Percentiles rank a stretch among this genome's conserved stretches.
Conservation (phyloP, 2,113 vertebrate genomes). For the Zeus faber region DNA sequence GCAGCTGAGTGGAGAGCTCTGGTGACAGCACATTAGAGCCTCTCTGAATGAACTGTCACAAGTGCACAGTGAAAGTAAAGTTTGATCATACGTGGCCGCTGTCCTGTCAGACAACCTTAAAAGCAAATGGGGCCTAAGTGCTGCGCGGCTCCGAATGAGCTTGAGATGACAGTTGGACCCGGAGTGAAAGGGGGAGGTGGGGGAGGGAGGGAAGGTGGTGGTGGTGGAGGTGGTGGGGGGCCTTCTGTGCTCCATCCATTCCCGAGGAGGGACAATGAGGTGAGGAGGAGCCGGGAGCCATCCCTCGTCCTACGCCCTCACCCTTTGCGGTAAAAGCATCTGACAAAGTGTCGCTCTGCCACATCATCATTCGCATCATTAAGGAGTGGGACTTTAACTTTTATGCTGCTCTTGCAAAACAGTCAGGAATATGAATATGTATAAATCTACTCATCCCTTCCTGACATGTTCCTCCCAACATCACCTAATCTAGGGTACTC, state of each 20-base stretch:
- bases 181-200: constrained; percentile 21
- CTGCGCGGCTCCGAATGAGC: constrained; percentile 64
- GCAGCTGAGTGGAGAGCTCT: constrained; percentile 72
- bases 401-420: constrained; percentile 58
- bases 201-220: neutral
- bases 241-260: constrained; percentile 57
- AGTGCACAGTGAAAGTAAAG: constrained; percentile 70
- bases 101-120: constrained; percentile 80
- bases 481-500: constrained; percentile 16
- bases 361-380: constrained; percentile 68
- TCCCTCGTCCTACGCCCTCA: constrained; percentile 46
- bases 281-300: constrained; percentile 54
- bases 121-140: constrained; percentile 80
- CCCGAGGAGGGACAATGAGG: constrained; percentile 68
- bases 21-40: constrained; percentile 79
- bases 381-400: constrained; percentile 47
- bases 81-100: constrained; percentile 74
- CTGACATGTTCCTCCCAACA: too few relatives aligned
- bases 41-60: constrained; percentile 76
- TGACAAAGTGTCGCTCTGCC: constrained; percentile 73
- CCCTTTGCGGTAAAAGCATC: constrained; percentile 57
- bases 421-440: constrained; percentile 34
- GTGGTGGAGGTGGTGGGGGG: constrained; percentile 30
- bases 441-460: too few relatives aligned
- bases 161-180: constrained; percentile 69